Evolutionary conservation across 1,140 invertebrate genomes (phyloP).

Genomic region (Campoletis sonorensis): DNA sequence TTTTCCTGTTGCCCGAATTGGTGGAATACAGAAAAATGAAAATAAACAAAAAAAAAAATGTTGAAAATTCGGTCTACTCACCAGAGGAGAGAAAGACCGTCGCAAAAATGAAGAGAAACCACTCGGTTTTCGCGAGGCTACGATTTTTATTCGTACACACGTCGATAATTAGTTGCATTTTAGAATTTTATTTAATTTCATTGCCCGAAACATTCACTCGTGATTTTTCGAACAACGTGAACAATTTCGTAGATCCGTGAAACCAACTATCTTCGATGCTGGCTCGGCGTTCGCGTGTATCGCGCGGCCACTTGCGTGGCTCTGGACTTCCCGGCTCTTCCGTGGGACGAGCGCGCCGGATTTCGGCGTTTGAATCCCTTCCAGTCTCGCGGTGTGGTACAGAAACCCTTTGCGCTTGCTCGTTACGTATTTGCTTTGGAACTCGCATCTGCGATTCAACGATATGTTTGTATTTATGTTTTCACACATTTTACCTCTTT

Average conservation of each 20-base stretch:
- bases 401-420: conserved; percentile 60
- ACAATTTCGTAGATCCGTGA: not conserved
- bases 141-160: conserved; percentile 21
- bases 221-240: not conserved
- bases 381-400: conserved; percentile 55
- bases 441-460: not conserved
- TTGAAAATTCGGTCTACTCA: conserved; percentile 49
- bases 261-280: not conserved
- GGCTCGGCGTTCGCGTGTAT: conserved; percentile 57
- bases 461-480: not conserved
- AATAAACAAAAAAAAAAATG: not conserved
- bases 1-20: not conserved
- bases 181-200: conserved; percentile 6
- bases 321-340: conserved; percentile 57
- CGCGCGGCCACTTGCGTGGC: conserved; percentile 68
- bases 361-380: conserved; percentile 65
- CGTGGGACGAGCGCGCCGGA: conserved; percentile 49
- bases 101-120: conserved; percentile 28
- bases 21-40: not conserved
- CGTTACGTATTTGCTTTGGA: conserved; percentile 42
- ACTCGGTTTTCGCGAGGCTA: conserved; percentile 10
- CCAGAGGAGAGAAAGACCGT: conserved; percentile 50
- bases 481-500: not conserved
- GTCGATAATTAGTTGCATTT: not conserved
- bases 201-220: conserved; percentile 28